These are phyloP conservation scores for Phytoseiulus persimilis DNA, from an alignment of 2,888 invertebrate genomes.

Conservation along the genomic window DNA sequence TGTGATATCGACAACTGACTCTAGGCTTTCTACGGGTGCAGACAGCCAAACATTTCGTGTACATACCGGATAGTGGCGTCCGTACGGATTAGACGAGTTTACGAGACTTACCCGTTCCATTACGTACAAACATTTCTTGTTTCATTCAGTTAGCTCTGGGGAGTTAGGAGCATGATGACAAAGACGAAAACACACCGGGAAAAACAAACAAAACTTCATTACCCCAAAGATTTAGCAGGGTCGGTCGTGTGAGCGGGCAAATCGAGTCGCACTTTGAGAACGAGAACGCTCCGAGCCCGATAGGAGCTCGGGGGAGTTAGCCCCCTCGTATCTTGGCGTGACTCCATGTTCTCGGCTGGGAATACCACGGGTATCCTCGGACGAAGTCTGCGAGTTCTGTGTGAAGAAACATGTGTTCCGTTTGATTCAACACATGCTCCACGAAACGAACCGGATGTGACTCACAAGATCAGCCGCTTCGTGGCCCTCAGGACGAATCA, in stretches of 20 bases:
- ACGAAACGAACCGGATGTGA: not conserved
- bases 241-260: not conserved
- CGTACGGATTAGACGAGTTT: not conserved
- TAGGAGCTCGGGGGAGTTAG: not conserved
- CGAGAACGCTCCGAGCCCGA: not conserved
- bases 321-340: not conserved
- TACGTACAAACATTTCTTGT: not conserved
- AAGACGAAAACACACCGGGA: not conserved
- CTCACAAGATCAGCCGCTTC: not conserved
- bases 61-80: not conserved
- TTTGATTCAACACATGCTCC: no score
- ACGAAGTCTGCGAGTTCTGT: not conserved
- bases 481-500: not conserved
- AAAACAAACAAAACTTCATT: not conserved
- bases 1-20: not conserved
- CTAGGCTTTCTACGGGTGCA: slow-evolving; percentile 5
- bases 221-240: not conserved
- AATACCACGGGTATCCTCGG: not conserved
- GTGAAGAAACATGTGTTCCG: not conserved
- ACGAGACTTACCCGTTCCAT: not conserved
- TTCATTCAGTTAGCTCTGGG: not conserved
- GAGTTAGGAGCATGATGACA: not conserved
- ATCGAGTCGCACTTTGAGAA: not conserved
- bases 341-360: not conserved
- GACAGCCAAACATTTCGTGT: not conserved